Evolutionary conservation across 1,140 invertebrate genomes (phyloP), one percentile per base, ranked within the genome.

Genomic region (Nomia melanderi): DNA sequence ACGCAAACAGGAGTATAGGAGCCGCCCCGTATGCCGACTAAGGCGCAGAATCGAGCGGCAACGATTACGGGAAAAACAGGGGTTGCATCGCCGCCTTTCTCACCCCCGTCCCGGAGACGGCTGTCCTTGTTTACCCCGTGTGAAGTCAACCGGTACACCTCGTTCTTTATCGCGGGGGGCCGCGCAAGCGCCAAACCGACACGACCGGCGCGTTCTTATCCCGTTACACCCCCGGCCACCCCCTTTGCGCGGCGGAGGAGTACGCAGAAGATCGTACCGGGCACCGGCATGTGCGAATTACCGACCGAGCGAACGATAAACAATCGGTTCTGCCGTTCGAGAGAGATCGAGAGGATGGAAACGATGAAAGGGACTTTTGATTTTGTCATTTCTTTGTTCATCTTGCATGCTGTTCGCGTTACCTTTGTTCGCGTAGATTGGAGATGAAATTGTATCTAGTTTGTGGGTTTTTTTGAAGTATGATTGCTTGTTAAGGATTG

Each of bases 41-140:
- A 63, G 62, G 89, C 90, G 90, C 90, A 91, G 83, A 86, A 85
- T 89, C 89, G 87, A 67, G 65, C 78, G 70, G 82, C 89, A 88
- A 89, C 87, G 88, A 90, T 90, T 88, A 78, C 78, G 67, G 54
- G 67, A 66, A 77, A 53, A 72, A 81, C 69, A 69, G 65, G 81
- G 82, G 81, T 70, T 78, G 65, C 65, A 62, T 56, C 67, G 75
- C 23, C 54, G 67, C 67, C 74, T 70, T 70, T 53, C 66, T 53
- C 41, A 39, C 74, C 66, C 65, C 27, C 29, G 0, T 5, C 4
- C 14, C 7, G 25, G 8, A 5, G n/a, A n/a, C n/a, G n/a, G 4
- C 72, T 75, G 47, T 64, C 73, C 64, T 63, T 67, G 53, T 72
- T 17, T 27, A 0, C 11, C 56, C 7, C 1, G 25, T 12, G 9